A percentile compares a stretch with the other conserved stretches of the same genome.
phyloP scores from a whole-genome alignment of 2,113 vertebrate species.

The Glaucomys volans region DNA sequence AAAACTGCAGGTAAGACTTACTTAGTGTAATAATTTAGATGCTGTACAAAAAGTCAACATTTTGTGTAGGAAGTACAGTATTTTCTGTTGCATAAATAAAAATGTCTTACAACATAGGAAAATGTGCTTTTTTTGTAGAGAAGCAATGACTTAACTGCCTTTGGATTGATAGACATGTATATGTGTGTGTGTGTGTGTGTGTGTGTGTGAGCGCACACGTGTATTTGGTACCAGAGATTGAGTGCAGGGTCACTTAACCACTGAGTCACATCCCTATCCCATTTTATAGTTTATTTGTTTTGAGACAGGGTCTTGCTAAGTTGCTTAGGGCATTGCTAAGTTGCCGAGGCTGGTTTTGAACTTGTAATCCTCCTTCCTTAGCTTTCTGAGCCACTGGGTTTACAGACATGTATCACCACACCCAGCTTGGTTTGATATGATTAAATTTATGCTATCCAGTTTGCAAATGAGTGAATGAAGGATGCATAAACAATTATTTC shows the following conservation, averaged over 20 bases:
- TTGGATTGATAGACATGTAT: not conserved
- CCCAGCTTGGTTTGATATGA: not conserved
- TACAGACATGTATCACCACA: no score
- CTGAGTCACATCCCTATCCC: no score
- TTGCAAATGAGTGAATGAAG: slow-evolving; percentile 6
- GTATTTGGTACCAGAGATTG: no score
- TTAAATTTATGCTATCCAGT: not conserved
- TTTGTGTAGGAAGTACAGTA: not conserved
- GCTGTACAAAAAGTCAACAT: not conserved
- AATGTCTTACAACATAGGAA: not conserved
- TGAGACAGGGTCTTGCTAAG: no score
- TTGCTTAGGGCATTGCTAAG: no score
- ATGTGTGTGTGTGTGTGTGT: no score
- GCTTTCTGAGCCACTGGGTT: no score
- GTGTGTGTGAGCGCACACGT: no score
- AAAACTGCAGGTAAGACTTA: slow-evolving; percentile 92
- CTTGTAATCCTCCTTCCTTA: no score
- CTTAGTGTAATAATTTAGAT: not conserved
- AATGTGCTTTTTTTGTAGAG: not conserved
- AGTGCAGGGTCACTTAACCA: no score
- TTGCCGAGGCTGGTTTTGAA: no score
- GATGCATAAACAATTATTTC: not conserved
- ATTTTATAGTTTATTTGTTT: no score
- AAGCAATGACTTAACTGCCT: not conserved
- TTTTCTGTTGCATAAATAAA: not conserved